phyloP scores from a whole-genome alignment of 1,140 invertebrate genomes.

The Hylaeus anthracinus region DNA sequence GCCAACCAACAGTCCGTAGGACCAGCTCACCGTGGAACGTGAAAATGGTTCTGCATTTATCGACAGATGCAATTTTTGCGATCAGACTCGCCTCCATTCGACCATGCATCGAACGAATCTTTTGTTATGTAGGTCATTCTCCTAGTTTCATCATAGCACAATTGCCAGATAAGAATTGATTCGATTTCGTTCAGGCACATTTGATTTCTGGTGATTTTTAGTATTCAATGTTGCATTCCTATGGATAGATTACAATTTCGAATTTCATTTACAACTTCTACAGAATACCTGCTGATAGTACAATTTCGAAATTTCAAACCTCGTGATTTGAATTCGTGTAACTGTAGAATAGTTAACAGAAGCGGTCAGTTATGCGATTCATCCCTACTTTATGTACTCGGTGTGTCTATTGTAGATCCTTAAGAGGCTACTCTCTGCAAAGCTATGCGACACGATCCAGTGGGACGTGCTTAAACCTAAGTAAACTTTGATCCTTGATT shows the following conservation, averaged over 20 bases:
- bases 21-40: background rate
- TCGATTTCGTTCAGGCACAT: no score
- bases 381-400: constrained; percentile 1
- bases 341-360: constrained; percentile 13
- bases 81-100: background rate
- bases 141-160: no score
- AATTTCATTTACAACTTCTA: no score
- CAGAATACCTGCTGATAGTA: no score
- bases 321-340: background rate
- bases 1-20: background rate
- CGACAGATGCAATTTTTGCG: no score
- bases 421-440: constrained; percentile 17
- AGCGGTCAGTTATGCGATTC: constrained; percentile 26
- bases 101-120: background rate
- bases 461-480: constrained; percentile 26
- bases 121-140: no score
- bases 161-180: no score
- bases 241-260: no score
- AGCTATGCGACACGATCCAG: background rate
- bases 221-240: no score
- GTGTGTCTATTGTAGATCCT: constrained; percentile 7
- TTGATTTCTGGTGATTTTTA: no score
- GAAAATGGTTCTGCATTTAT: no score
- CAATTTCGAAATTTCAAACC: no score
- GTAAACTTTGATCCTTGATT: constrained; percentile 46